Percentiles rank a stretch among this genome's conserved stretches.
Conservation (phyloP, 1,140 invertebrate genomes). For the Drosophila kurseongensis region DNA sequence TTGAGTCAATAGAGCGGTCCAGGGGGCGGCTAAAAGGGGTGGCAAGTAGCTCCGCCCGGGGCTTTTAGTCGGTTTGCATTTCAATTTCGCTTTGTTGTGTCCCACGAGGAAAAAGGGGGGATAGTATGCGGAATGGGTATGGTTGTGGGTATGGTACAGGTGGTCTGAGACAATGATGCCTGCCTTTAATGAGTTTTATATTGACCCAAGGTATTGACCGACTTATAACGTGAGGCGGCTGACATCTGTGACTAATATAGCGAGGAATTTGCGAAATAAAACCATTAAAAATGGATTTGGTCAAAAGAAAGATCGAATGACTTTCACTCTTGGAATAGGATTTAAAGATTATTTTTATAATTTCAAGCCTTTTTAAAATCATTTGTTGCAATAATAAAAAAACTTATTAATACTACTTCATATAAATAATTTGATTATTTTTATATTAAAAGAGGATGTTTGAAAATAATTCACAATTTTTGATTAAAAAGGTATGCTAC, state of each 20-base stretch:
- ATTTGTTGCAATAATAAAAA: no score
- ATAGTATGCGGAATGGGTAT: neutral
- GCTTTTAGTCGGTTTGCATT: constrained; percentile 48
- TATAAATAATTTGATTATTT: no score
- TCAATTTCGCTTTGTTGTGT: constrained; percentile 65
- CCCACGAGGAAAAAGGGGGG: neutral
- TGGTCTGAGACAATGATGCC: constrained; percentile 36
- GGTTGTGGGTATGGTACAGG: neutral
- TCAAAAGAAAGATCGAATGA: neutral
- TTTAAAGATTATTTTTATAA: no score
- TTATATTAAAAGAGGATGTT: no score
- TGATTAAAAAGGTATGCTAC: no score
- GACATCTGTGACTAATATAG: constrained; percentile 37
- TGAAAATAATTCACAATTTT: no score
- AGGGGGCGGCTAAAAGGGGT: constrained; percentile 4
- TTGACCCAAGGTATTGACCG: constrained; percentile 70
- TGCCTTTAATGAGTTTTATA: constrained; percentile 63
- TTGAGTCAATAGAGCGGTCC: constrained; percentile 59
- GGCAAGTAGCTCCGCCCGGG: constrained; percentile 13
- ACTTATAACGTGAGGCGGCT: constrained; percentile 38
- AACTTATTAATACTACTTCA: neutral
- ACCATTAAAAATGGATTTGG: neutral
- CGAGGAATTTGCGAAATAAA: constrained; percentile 2
- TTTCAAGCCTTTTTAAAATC: no score
- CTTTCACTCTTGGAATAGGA: no score